phyloP scores from a whole-genome alignment of 2,113 vertebrate genomes.

The Cephalopholis sonnerati region DNA sequence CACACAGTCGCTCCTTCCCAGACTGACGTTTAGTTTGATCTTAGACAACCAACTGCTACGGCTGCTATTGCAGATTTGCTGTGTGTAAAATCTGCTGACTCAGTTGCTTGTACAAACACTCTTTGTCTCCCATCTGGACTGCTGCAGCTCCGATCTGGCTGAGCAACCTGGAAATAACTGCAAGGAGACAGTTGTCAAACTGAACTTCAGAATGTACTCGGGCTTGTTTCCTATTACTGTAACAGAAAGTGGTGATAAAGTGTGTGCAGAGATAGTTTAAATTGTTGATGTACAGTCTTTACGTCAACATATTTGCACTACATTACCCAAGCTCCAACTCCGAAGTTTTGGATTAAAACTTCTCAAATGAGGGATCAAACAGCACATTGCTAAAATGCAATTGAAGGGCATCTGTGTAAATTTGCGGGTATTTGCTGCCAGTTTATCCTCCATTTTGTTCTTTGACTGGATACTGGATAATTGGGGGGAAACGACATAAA shows the following conservation, averaged over 20 bases:
- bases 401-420: conserved; percentile 2
- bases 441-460: background rate
- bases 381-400: background rate
- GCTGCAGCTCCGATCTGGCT: conserved; percentile 56
- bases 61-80: conserved; percentile 56
- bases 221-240: conserved; percentile 20
- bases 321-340: background rate
- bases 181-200: conserved; percentile 41
- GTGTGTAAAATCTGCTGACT: conserved; percentile 71
- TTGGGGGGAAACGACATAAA: background rate
- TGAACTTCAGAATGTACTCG: conserved; percentile 19
- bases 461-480: background rate
- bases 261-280: background rate
- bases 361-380: background rate
- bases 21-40: conserved; percentile 48
- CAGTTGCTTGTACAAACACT: conserved; percentile 58
- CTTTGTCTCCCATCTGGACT: conserved; percentile 72
- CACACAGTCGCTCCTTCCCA: conserved; percentile 15
- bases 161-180: conserved; percentile 52
- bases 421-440: background rate
- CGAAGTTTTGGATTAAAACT: background rate
- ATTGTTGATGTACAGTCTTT: background rate
- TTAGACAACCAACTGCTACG: conserved; percentile 43
- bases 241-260: background rate
- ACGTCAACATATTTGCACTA: background rate